A percentile compares a stretch with the other conserved stretches of the same genome.
phyloP scores from a whole-genome alignment of 2,888 invertebrate genomes.

The Cylloceria caligata region DNA sequence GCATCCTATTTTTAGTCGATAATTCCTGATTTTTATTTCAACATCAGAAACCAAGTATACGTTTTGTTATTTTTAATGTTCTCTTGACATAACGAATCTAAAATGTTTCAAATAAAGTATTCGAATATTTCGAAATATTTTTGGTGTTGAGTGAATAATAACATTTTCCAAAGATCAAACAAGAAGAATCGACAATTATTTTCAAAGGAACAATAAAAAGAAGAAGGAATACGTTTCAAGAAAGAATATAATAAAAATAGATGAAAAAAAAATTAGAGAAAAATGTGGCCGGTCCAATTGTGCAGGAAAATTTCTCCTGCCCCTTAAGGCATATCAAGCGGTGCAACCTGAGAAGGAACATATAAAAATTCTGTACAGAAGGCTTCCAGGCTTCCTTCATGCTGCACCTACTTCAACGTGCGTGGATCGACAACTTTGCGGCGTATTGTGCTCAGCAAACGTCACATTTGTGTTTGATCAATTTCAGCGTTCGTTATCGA shows the following conservation, averaged over 20 bases:
- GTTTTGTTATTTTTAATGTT: too few relatives aligned
- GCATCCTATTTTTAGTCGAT: too few relatives aligned
- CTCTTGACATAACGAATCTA: too few relatives aligned
- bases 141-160: background rate
- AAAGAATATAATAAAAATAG: background rate
- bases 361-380: background rate
- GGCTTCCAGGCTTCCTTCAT: too few relatives aligned
- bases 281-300: background rate
- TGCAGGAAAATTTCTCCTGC: background rate
- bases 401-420: too few relatives aligned
- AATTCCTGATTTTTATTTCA: too few relatives aligned
- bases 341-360: background rate
- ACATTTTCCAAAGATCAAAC: background rate
- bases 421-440: too few relatives aligned
- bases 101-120: background rate
- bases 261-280: background rate
- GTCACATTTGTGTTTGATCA: constrained; percentile 40
- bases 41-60: too few relatives aligned
- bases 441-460: background rate
- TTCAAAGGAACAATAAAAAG: background rate
- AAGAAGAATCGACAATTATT: background rate
- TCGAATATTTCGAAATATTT: background rate
- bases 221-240: background rate
- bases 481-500: constrained; percentile 5
- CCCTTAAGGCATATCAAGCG: background rate